Evolutionary conservation across 2,797 vertebrate genomes (phyloP), one percentile per base, ranked within the genome.

Genomic region (Microctenopoma lineatum): DNA sequence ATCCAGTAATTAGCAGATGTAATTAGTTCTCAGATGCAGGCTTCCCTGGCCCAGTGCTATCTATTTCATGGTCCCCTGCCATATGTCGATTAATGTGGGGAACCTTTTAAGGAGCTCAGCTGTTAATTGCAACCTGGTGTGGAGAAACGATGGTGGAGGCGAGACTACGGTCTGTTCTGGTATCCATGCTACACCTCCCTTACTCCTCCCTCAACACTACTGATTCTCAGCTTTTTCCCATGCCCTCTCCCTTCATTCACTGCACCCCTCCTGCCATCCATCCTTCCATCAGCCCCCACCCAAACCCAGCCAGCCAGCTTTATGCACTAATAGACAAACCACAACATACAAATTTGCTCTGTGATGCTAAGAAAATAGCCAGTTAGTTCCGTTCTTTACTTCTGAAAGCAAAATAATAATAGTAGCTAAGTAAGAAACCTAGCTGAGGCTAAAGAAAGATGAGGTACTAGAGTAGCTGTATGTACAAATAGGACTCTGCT

Each of bases 231-330:
- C 92, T 90, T 95, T 85, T 92, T 93, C 92, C 94, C 95, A 95
- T 96, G 86, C 78, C 94, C 89, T 91, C 92, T 95, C 88, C 95
- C 90, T 93, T 92, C 92, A 96, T 94, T 94, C 83, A 81, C 86
- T 36, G 34, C 58, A 16, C 58, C 76, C 58, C 47, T 73, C 66
- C 68, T 52, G 77, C 74, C 84, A 77, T 89, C 81, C 73, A 79
- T 89, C 51, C 63, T 50, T 74, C 77, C 87, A 87, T 84, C 72
- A 67, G 48, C 54, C 77, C 74, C 75, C 73, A 75, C 78, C 76
- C 50, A 46, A 84, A 85, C 70, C 78, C 81, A 81, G 70, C 68
- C 65, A 75, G 74, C 68, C 81, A 85, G 83, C 82, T 87, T 70
- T 84, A 73, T 72, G 74, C 78, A 82, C 84, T 88, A 85, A 86